phyloP scores from a whole-genome alignment of 2,888 invertebrate species.

The Cephus sareptanus region DNA sequence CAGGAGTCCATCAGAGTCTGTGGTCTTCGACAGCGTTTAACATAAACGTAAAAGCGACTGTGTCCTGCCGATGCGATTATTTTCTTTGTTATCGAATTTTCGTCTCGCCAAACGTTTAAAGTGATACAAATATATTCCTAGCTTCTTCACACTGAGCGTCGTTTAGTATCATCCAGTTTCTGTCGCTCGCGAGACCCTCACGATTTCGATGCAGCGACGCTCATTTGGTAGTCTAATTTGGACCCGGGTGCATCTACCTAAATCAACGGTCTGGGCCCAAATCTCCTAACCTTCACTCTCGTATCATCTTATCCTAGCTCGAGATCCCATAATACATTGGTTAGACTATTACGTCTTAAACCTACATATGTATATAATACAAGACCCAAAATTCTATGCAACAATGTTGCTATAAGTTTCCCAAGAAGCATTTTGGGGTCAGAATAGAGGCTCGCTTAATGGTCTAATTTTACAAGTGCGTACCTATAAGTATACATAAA shows the following conservation, averaged over 20 bases:
- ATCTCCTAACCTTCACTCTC: background rate
- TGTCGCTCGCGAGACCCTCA: background rate
- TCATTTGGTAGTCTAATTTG: conserved; percentile 47
- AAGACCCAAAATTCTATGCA: background rate
- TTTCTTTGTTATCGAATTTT: background rate
- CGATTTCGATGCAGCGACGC: conserved; percentile 41
- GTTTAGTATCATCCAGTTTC: background rate
- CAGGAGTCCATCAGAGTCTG: background rate
- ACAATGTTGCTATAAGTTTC: background rate
- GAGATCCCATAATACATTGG: background rate
- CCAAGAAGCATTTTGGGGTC: background rate
- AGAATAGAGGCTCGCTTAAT: background rate
- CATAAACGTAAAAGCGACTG: background rate
- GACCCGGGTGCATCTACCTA: conserved; percentile 47
- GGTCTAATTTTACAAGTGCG: background rate
- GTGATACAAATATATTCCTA: conserved; percentile 38
- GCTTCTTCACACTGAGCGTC: conserved; percentile 14
- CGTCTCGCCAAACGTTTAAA: conserved; percentile 7
- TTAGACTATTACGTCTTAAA: background rate
- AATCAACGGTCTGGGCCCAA: background rate
- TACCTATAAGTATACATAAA: background rate
- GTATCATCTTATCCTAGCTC: background rate
- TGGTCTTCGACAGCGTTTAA: background rate
- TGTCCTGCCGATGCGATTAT: background rate
- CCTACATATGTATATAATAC: background rate